Conservation (phyloP, 2,113 vertebrate genomes). For the Tursiops truncatus region DNA sequence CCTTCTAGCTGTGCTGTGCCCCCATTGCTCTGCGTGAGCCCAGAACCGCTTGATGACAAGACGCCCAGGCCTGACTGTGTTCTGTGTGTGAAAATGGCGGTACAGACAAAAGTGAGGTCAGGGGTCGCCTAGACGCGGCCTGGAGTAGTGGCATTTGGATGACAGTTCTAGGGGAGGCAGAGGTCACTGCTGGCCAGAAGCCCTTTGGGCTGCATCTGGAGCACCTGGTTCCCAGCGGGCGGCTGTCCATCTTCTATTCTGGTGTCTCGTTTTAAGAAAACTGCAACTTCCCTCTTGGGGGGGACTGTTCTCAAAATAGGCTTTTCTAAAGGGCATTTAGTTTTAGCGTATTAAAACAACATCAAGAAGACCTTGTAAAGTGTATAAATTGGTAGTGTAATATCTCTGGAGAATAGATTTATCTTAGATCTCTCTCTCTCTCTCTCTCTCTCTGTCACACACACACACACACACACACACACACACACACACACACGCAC, state of each 20-base stretch:
- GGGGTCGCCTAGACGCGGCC: accelerated
- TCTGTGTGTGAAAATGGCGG: neutral
- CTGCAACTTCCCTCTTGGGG: neutral
- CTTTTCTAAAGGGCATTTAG: neutral
- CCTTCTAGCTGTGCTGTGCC: too few relatives aligned
- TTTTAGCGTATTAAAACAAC: neutral
- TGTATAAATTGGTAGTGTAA: neutral
- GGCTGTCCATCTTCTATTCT: neutral
- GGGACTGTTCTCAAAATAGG: neutral
- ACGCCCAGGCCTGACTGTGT: too few relatives aligned
- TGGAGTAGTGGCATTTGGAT: neutral
- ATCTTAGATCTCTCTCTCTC: neutral
- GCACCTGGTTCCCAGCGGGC: accelerated
- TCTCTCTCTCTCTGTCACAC: neutral
- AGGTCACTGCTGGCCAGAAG: neutral
- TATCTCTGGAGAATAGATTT: neutral
- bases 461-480: neutral
- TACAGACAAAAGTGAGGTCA: neutral
- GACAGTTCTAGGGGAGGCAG: neutral
- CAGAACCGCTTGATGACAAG: too few relatives aligned
- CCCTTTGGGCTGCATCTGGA: neutral
- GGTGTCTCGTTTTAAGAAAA: neutral
- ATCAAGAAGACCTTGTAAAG: neutral
- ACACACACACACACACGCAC: neutral
- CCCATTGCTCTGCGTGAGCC: neutral